Conservation (phyloP, 1,140 invertebrate genomes). For the Odontomachus brunneus region DNA sequence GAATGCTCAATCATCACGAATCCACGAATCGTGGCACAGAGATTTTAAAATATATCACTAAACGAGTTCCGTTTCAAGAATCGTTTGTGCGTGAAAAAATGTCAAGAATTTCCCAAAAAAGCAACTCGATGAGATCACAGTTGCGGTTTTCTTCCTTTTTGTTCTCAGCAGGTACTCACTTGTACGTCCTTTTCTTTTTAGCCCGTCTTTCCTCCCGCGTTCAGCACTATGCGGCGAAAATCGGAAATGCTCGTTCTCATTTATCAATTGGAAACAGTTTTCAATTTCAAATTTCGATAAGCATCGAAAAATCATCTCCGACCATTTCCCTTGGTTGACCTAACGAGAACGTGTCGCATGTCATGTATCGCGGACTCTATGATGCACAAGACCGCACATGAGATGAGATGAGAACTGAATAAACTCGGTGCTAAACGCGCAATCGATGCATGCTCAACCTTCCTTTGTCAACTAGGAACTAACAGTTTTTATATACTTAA, state of each 20-base stretch:
- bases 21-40: no score
- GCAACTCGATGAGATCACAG: conserved; percentile 37
- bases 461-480: conserved; percentile 78
- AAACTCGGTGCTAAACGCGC: conserved; percentile 34
- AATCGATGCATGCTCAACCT: conserved; percentile 72
- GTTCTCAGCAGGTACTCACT: conserved; percentile 50
- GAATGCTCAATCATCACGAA: no score
- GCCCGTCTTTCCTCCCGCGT: conserved; percentile 34
- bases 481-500: conserved; percentile 73
- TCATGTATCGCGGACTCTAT: no score
- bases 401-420: conserved; percentile 11
- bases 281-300: background rate
- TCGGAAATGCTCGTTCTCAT: conserved; percentile 7
- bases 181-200: conserved; percentile 37
- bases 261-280: background rate
- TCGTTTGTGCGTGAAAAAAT: conserved; percentile 25
- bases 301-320: background rate
- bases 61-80: no score
- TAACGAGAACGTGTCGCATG: background rate
- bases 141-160: conserved; percentile 15
- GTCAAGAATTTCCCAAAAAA: conserved; percentile 16
- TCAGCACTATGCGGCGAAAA: conserved; percentile 32
- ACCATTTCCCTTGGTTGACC: background rate
- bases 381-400: background rate
- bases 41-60: no score